Evolutionary conservation across 92 coral and sea anemone genomes (phyloP), one percentile per base, ranked within the genome.

Genomic region (Montipora capitata): DNA sequence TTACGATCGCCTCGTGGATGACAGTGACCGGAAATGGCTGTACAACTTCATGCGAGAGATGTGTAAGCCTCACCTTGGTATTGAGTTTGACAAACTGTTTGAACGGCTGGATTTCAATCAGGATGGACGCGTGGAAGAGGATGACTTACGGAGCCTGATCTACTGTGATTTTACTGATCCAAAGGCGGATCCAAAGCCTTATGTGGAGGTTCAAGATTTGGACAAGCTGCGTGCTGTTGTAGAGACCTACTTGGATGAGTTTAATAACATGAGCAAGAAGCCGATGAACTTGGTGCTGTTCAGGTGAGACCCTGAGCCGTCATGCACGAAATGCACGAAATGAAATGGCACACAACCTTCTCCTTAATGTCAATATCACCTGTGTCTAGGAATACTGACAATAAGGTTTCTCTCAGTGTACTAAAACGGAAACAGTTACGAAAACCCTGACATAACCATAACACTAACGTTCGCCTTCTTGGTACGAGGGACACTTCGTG

Each of bases 231-330:
- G 99, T 18, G 86, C 76, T 58, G 98, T 97, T 12, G 99, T 96
- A 20, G 99, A 97, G 92, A 91, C 90, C 0, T 97, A 97, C 80
- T 78, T 97, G 79, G 99, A 97, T 43, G 99, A 97, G 92, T 97
- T 97, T 76, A 97, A 97, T 86, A 90, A 96, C 91, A 97, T 97
- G 99, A 97, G 99, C 92, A 97, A 97, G 85, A 97, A 97, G 64
- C 99, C 99, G 7, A 97, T 97, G 99, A 86, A 95, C 70, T 74
- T 97, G 76, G 99, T 97, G 7, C 90, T 97, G 59, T 97, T 97
- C 76, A 95, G 99, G 99, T 97, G 70, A 83, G 85, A 3, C 27
- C 14, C 0, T 4, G 6, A 10, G 35, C 35, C 35, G 35, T 27
- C 35, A 27, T 27, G 35, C 35, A 27, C 35, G 27, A 20, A 27